A percentile compares a stretch with the other conserved stretches of the same genome.
Evolutionary conservation across 2,113 vertebrate species (phyloP).

Genomic region (Laterallus jamaicensis): DNA sequence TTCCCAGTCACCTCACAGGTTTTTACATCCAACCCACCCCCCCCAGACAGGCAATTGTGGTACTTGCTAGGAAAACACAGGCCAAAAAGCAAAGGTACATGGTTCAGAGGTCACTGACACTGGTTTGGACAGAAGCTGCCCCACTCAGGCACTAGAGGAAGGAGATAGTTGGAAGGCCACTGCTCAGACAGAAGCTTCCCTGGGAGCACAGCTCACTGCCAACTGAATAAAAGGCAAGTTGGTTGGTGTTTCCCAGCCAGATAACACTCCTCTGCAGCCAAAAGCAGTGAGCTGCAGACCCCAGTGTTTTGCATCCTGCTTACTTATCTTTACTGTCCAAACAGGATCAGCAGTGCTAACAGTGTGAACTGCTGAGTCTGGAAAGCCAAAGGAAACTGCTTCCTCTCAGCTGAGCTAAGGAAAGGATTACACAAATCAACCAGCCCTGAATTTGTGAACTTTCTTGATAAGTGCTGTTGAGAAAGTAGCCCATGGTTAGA

Average conservation of each 20-base stretch:
- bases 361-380: slow-evolving; percentile 66
- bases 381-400: slow-evolving; percentile 42
- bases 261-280: background rate
- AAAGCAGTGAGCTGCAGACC: background rate
- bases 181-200: background rate
- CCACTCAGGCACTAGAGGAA: background rate
- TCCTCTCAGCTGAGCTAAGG: slow-evolving; percentile 33
- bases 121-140: background rate
- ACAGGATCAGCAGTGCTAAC: slow-evolving; percentile 53
- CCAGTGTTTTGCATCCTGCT: slow-evolving; percentile 17
- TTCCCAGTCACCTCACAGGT: background rate
- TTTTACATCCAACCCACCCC: too few relatives aligned
- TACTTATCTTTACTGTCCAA: slow-evolving; percentile 41
- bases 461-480: background rate
- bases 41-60: background rate
- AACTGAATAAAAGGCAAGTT: background rate
- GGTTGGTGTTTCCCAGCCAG: background rate
- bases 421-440: slow-evolving; percentile 22
- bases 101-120: background rate
- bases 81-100: background rate
- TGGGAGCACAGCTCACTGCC: background rate
- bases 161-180: background rate
- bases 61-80: background rate
- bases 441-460: background rate
- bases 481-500: background rate